phyloP scores from a whole-genome alignment of 2,797 vertebrate genomes.

The Argyrosomus regius region DNA sequence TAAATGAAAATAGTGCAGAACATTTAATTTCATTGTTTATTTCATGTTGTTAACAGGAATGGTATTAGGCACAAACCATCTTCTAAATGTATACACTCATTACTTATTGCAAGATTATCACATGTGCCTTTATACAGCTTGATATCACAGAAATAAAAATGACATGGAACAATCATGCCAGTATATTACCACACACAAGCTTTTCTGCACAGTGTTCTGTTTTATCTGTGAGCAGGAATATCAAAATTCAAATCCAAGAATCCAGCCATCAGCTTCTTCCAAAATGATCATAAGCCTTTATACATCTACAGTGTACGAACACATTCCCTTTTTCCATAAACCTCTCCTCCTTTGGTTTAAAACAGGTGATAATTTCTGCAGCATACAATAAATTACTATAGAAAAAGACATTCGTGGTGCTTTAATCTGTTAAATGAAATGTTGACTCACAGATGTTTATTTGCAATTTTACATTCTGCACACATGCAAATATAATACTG shows the following conservation, averaged over 20 bases:
- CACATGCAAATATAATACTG: not conserved
- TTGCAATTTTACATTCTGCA: not conserved
- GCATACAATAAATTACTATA: not conserved
- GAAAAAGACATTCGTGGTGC: not conserved
- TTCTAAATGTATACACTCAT: not conserved
- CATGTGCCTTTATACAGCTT: not conserved
- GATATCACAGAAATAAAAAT: not conserved
- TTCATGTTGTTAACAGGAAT: not conserved
- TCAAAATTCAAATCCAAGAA: no score
- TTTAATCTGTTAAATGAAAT: not conserved
- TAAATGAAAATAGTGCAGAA: not conserved
- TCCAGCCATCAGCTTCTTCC: no score
- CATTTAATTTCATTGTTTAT: not conserved
- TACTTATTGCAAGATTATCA: not conserved
- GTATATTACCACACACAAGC: no score
- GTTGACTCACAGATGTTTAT: not conserved
- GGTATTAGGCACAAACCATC: conserved; percentile 10
- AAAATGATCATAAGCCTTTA: not conserved
- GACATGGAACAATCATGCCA: not conserved
- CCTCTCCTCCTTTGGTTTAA: not conserved
- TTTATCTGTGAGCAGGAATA: no score
- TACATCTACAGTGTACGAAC: not conserved
- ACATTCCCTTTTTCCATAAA: not conserved
- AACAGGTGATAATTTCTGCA: not conserved
- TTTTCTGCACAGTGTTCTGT: no score